phyloP scores from a whole-genome alignment of 2,888 invertebrate genomes.

The Papilio elwesi region DNA sequence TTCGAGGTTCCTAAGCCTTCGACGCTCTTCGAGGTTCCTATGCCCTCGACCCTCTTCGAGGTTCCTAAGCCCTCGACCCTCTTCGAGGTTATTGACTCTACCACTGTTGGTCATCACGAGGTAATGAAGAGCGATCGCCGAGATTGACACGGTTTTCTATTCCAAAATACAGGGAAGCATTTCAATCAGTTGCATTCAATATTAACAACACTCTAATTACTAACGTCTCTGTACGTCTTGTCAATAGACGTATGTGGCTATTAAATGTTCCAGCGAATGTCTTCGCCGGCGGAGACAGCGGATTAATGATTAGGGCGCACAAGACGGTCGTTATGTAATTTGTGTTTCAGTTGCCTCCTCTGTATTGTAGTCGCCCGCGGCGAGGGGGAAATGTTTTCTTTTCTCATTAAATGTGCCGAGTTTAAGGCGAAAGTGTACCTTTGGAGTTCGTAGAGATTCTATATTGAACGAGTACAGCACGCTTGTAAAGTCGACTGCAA shows the following conservation, averaged over 20 bases:
- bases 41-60: too few relatives aligned
- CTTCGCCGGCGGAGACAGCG: slow-evolving; percentile 17
- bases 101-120: too few relatives aligned
- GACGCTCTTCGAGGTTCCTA: too few relatives aligned
- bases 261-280: slow-evolving; percentile 10
- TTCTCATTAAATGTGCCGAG: slow-evolving; percentile 20
- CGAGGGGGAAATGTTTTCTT: slow-evolving; percentile 31
- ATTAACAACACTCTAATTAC: background rate
- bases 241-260: background rate
- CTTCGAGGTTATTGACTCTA: too few relatives aligned
- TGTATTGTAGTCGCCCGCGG: slow-evolving; percentile 7
- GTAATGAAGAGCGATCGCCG: too few relatives aligned
- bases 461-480: background rate
- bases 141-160: too few relatives aligned
- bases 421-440: slow-evolving; percentile 8
- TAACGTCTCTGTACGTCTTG: background rate
- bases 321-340: slow-evolving; percentile 20
- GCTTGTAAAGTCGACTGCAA: background rate
- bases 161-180: too few relatives aligned
- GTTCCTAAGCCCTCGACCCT: too few relatives aligned
- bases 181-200: too few relatives aligned
- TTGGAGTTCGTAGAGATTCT: background rate
- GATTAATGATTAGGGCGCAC: slow-evolving; percentile 14
- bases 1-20: too few relatives aligned
- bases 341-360: slow-evolving; percentile 13